Evolutionary conservation across 2,113 vertebrate genomes (phyloP), one percentile per base, ranked within the genome.

Genomic region (Pavo muticus): DNA sequence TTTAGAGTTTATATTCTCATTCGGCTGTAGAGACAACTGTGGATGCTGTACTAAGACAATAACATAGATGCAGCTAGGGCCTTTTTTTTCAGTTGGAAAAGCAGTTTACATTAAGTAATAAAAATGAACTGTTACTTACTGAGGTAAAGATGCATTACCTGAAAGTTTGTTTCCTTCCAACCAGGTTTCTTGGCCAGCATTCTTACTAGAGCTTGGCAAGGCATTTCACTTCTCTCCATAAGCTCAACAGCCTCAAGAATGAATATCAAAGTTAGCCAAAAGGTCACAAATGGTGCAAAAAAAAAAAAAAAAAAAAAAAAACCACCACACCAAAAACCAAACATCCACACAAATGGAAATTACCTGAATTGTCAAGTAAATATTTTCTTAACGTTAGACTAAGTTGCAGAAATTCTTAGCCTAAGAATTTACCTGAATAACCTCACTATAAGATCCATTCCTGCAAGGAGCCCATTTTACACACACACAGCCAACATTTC

Each of bases 141-240:
- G 8, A 84, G 84, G 16, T 57, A 11, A 87, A 42, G 47, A 72
- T 30, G 4, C 4, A 76, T 59, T 98, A 99, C 99, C 99, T 99
- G 99, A 97, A 99, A 99, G 96, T 99, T 99, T 25, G 99, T 99
- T 98, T 99, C 99, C 93, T 99, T 99, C 98, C 99, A 99, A 52
- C 99, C 99, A 76, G 99, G 99, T 96, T 99, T 99, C 97, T 99
- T 99, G 59, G 99, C 99, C 94, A 99, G 95, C 99, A 99, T 99
- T 92, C 97, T 98, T 90, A 99, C 99, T 61, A 99, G 97, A 45
- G 99, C 99, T 96, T 99, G 99, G 90, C 99, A 99, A 50, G 99
- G 99, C 98, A 99, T 99, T 82, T 97, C 98, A 57, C 74, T 95
- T 95, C 96, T 98, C 64, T 99, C 99, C 98, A 99, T 99, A 45